Base-by-base conservation (phyloP, 2,797 vertebrate species). In the Rachycentron canadum region DNA sequence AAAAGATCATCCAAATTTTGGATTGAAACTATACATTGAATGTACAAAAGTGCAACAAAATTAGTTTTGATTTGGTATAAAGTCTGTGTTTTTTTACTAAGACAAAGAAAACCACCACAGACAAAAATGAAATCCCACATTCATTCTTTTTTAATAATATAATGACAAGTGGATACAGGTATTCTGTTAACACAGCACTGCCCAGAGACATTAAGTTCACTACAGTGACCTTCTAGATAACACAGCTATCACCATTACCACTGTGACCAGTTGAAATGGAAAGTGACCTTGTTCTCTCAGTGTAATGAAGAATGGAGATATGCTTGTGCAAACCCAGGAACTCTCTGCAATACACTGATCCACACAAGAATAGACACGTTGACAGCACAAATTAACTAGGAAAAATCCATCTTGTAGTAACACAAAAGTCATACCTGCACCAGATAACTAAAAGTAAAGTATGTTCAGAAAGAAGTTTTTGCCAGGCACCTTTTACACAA, bases 151-250 rank as follows among this genome's bases (percentile, higher is more conserved):
- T 9, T 19, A 8, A 7, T 7, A 12, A 41, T 9, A 56, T 36
- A 11, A 30, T 52, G 17, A 38, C 13, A 4, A 5, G 9, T 26
- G 38, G 14, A 11, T 62, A 23, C 7, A 60, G 59, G 38, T 63
- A 25, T 23, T 45, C 11, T 57, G 41, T 63, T 67, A 21, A 28
- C 0, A 2, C 45, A 69, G 10, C 19, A n/a, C 32, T 47, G 26
- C 28, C 13, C 12, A 52, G 50, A 79, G 78, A 78, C 64, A 81
- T 36, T n/a, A 30, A 73, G 78, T 85, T 69, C 71, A 38, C 68
- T 67, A 65, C 55, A 49, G 38, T 64, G 72, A 66, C 73, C 21
- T 78, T 79, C 49, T 19, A 66, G 53, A 65, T 72, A 81, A 64
- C 55, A 52, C 38, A 49, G 28, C 60, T 8, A 62, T 30, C 30